Percentiles rank a stretch among this genome's conserved stretches.
Conservation (phyloP, 2,113 vertebrate genomes). For the Daboia siamensis region DNA sequence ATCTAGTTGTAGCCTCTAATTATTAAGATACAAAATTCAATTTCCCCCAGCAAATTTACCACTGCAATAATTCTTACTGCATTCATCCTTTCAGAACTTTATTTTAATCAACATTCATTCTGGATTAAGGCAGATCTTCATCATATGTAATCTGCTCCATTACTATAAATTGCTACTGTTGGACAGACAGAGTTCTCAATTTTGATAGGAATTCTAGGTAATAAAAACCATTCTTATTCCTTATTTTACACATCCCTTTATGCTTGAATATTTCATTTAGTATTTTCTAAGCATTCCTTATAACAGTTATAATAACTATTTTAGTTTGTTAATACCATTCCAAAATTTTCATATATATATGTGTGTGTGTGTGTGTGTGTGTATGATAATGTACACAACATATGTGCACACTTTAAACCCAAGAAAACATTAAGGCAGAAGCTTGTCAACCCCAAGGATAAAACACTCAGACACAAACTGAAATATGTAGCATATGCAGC, state of each 20-base stretch:
- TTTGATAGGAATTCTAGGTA: neutral
- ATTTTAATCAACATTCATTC: neutral
- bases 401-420: too few species aligned
- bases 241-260: neutral
- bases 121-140: neutral
- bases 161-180: neutral
- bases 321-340: neutral
- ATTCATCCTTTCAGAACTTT: neutral
- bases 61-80: neutral
- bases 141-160: neutral
- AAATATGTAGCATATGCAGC: too few species aligned
- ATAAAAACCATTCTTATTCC: neutral
- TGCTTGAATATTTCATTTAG: neutral
- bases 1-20: neutral
- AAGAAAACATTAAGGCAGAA: too few species aligned
- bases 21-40: neutral
- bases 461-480: too few species aligned
- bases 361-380: too few species aligned
- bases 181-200: neutral
- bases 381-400: too few species aligned
- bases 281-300: neutral
- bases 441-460: too few species aligned
- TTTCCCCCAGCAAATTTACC: neutral
- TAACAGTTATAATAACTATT: neutral
- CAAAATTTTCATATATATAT: too few species aligned